Base-by-base conservation (phyloP, 2,888 invertebrate genomes). In the Acheta domesticus region DNA sequence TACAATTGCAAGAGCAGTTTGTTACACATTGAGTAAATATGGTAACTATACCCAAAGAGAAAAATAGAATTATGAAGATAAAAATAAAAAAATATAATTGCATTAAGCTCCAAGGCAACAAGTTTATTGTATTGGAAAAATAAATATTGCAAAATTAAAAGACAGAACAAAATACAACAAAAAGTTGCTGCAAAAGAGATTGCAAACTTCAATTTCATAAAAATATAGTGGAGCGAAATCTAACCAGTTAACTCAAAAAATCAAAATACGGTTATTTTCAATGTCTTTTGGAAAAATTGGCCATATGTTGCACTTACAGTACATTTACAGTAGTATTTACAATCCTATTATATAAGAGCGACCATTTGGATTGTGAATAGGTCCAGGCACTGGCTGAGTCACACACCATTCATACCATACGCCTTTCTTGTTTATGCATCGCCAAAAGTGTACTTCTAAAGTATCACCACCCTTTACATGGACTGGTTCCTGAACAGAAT, bases 331-430 rank as follows among this genome's bases (percentile, higher is more conserved):
- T 36, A 8, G 21, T 19, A 21, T 75, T 81, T 76, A 90, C 79
- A 92, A 87, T 81, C 91, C 91, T 82, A 94, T 93, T 78, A 90
- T 92, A 85, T 92, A 93, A 4, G 93, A 92, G 82, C 93, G 87
- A n/a, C 93, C 94, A 84, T 91, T 91, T 12, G 92, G 90, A 87
- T 94, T 94, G 85, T 93, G 92, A 80, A 94, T 89, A 3, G 89
- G 86, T 19, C 89, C 86, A 19, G 89, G 87, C 19, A 88, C 84
- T 0, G 94, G 94, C 80, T 90, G 88, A 12, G 90, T 89, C 20
- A 94, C 89, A 83, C 93, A 91, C 98, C 98, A 98, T 86, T 98
- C 98, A 85, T 98, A 98, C 98, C 98, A 98, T 14, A 98, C 96
- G 85, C 94, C 93, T 82, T 94, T 92, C 4, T 91, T 86, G 82